Conservation (phyloP, 2,888 invertebrate genomes). For the Sepioteuthis lessoniana region DNA sequence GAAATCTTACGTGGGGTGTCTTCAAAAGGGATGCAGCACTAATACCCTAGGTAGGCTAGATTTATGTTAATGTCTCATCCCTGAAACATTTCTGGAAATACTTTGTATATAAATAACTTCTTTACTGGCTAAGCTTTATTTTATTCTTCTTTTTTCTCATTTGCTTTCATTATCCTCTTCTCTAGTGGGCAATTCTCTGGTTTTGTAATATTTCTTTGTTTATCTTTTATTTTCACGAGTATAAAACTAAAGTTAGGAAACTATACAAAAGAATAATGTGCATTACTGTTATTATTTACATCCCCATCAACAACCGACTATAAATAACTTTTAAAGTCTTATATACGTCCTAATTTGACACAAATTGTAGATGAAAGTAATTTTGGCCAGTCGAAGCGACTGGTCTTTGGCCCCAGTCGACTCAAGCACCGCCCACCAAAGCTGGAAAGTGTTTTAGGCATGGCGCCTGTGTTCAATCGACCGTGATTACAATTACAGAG, state of each 20-base stretch:
- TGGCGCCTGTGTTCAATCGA: not conserved
- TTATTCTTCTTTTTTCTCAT: no score
- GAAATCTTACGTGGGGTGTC: no score
- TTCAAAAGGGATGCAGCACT: no score
- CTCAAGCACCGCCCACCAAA: not conserved
- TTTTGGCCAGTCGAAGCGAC: not conserved
- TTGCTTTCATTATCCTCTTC: no score
- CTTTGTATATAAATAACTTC: no score
- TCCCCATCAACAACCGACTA: not conserved
- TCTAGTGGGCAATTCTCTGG: no score
- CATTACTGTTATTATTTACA: not conserved
- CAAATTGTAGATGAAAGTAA: slow-evolving; percentile 23
- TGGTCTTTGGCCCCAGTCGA: not conserved
- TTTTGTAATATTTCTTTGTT: no score
- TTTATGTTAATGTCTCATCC: no score
- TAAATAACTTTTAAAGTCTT: not conserved
- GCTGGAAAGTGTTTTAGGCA: not conserved
- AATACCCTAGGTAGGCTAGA: no score
- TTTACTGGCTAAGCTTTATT: no score
- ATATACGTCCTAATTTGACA: not conserved
- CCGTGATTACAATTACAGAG: not conserved
- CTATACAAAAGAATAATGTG: not conserved
- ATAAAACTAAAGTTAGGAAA: not conserved
- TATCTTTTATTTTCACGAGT: not conserved
- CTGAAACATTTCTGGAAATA: no score